phyloP scores from a whole-genome alignment of 2,797 vertebrate species.

The Onychomys torridus region DNA sequence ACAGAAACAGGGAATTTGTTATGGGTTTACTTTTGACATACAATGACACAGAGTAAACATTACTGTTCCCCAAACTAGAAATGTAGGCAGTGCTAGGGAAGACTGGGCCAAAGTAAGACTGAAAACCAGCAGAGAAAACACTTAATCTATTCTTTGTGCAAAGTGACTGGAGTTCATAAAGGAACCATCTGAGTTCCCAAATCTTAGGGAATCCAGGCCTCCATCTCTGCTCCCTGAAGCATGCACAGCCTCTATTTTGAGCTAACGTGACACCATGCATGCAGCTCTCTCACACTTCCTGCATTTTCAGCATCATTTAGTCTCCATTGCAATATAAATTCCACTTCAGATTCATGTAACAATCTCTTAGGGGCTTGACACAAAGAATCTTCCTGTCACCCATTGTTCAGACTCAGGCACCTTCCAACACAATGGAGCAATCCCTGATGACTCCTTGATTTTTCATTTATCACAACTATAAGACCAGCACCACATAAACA shows the following conservation, averaged over 20 bases:
- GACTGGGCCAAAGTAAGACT: not conserved
- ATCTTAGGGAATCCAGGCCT: not conserved
- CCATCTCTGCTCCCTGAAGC: not conserved
- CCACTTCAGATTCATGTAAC: not conserved
- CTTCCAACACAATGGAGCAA: too few species aligned
- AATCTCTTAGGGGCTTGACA: too few species aligned
- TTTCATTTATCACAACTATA: not conserved
- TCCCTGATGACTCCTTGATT: too few species aligned
- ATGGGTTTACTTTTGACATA: not conserved
- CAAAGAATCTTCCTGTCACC: not conserved
- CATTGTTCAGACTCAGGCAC: not conserved
- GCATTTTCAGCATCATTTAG: not conserved
- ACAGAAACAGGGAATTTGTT: not conserved
- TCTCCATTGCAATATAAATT: not conserved
- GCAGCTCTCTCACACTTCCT: not conserved
- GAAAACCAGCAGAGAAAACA: not conserved
- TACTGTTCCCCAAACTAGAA: not conserved
- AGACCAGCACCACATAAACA: too few species aligned
- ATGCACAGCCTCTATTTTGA: not conserved
- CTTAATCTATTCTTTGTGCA: not conserved
- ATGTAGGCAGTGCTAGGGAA: not conserved
- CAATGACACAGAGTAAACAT: not conserved
- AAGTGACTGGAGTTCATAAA: not conserved
- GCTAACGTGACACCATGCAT: not conserved
- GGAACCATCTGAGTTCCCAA: too few species aligned